phyloP scores from a whole-genome alignment of 2,888 invertebrate species.

The Platypus cylindrus region DNA sequence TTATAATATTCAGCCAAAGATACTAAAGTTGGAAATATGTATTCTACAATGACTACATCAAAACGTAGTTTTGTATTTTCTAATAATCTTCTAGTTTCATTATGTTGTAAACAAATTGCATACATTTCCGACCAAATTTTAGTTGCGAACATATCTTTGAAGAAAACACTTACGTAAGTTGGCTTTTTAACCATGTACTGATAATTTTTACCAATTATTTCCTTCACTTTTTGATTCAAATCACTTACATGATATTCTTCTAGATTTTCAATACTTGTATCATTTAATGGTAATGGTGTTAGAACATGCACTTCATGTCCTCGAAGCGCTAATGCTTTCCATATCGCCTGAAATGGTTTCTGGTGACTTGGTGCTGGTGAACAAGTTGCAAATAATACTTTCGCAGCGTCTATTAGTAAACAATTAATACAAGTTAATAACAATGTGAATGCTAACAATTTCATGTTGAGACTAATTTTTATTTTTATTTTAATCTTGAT shows the following conservation, averaged over 20 bases:
- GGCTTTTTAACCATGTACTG: slow-evolving; percentile 13
- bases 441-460: too few species aligned
- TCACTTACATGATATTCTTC: slow-evolving; percentile 16
- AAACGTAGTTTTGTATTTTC: slow-evolving; percentile 21
- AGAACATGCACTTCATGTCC: slow-evolving; percentile 18
- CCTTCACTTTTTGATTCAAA: slow-evolving; percentile 7
- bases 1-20: slow-evolving; percentile 24
- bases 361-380: slow-evolving; percentile 18
- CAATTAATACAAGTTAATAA: too few species aligned
- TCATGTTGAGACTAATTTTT: too few species aligned
- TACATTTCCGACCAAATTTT: slow-evolving; percentile 10
- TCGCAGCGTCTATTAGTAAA: slow-evolving; percentile 7
- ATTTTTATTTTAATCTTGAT: too few species aligned
- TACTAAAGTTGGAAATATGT: slow-evolving; percentile 20
- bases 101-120: slow-evolving; percentile 11
- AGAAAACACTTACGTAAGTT: slow-evolving; percentile 13
- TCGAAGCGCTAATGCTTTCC: slow-evolving; percentile 16
- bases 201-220: not conserved
- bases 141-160: slow-evolving; percentile 16
- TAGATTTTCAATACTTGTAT: slow-evolving; percentile 14
- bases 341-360: slow-evolving; percentile 17
- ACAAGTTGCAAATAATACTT: slow-evolving; percentile 16
- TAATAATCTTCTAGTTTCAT: slow-evolving; percentile 13
- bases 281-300: slow-evolving; percentile 16
- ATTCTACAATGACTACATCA: slow-evolving; percentile 25